These are phyloP conservation scores for Hetaerina titia DNA, from an alignment of 2,888 invertebrate genomes.

Conservation along the genomic window DNA sequence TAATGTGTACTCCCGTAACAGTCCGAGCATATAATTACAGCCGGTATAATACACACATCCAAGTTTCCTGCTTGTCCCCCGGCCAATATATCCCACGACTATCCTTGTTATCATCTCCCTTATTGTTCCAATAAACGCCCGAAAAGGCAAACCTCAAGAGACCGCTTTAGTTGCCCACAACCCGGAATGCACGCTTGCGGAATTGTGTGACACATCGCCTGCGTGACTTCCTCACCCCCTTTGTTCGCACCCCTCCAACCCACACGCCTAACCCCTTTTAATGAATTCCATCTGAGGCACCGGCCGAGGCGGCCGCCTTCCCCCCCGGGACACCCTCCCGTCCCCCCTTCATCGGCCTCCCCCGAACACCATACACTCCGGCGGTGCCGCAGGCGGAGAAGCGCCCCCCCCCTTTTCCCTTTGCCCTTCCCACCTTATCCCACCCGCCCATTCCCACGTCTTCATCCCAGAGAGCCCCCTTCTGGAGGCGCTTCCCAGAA, in stretches of 20 bases:
- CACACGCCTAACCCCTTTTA: neutral
- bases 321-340: neutral
- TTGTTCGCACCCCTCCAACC: neutral
- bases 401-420: neutral
- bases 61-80: neutral
- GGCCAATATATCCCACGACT: neutral
- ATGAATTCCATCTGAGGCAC: neutral
- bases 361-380: neutral
- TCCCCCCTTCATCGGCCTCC: neutral
- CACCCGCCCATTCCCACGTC: too few relatives aligned
- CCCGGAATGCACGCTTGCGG: neutral
- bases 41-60: neutral
- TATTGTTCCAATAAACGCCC: neutral
- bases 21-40: neutral
- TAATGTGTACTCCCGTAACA: neutral
- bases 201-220: neutral
- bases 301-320: neutral
- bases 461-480: neutral
- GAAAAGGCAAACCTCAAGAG: neutral
- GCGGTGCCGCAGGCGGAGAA: neutral
- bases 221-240: neutral
- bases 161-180: neutral
- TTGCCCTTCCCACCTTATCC: neutral
- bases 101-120: neutral
- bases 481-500: neutral